Conservation (phyloP, 2,797 vertebrate genomes). For the Podargus strigoides region DNA sequence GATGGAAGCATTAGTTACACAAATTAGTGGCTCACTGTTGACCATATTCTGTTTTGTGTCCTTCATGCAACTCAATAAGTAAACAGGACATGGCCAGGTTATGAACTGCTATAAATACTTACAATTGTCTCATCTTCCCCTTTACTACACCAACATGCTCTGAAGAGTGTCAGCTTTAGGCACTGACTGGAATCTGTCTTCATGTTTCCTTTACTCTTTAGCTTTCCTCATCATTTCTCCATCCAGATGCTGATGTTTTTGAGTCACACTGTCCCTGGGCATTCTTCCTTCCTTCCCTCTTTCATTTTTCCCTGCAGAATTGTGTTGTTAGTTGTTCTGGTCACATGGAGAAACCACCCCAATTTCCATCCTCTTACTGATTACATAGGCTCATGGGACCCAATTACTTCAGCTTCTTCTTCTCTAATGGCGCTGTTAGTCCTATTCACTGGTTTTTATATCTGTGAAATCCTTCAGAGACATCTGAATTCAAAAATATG, state of each 20-base stretch:
- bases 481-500: slow-evolving; percentile 22
- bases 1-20: neutral
- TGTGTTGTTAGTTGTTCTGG: neutral
- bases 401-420: slow-evolving; percentile 58
- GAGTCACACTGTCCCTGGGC: neutral
- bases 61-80: neutral
- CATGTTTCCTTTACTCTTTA: neutral
- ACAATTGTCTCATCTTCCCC: neutral
- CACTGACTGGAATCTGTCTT: neutral
- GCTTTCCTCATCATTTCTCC: neutral
- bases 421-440: slow-evolving; percentile 41
- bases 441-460: neutral
- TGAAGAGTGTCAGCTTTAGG: neutral
- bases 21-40: neutral
- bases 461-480: slow-evolving; percentile 9
- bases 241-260: neutral
- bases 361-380: slow-evolving; percentile 18
- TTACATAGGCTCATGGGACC: slow-evolving; percentile 34
- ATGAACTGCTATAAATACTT: neutral
- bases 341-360: neutral
- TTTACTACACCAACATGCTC: neutral
- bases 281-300: neutral
- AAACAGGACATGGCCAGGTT: neutral
- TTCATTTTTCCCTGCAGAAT: neutral
- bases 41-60: neutral